Conservation (phyloP, 2,113 vertebrate genomes). For the Phainopepla nitens region DNA sequence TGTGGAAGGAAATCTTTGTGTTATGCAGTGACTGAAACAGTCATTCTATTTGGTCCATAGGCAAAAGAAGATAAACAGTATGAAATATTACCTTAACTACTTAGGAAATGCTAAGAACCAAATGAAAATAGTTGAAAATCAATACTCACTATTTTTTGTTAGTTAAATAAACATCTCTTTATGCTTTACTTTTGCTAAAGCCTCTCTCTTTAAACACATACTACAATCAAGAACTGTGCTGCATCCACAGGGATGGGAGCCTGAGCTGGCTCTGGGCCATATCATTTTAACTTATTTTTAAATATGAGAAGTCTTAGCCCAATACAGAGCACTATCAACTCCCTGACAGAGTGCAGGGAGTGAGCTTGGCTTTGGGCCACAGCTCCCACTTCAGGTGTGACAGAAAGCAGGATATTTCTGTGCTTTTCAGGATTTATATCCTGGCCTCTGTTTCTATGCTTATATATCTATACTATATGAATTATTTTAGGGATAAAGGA, state of each 20-base stretch:
- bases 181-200: neutral
- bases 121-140: neutral
- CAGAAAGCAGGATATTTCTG: neutral
- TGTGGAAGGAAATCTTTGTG: neutral
- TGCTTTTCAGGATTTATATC: neutral
- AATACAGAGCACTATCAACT: neutral
- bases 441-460: neutral
- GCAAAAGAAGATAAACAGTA: neutral
- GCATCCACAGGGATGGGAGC: neutral
- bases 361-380: neutral
- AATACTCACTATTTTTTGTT: neutral
- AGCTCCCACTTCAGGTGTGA: neutral
- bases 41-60: neutral
- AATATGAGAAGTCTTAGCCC: neutral
- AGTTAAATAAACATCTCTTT: neutral
- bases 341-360: neutral
- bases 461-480: neutral
- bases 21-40: neutral
- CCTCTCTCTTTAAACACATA: neutral
- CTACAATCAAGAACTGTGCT: neutral
- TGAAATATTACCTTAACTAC: neutral
- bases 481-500: constrained; percentile 41
- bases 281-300: neutral
- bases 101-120: neutral
- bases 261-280: neutral